Percentiles rank a stretch among this genome's conserved stretches.
phyloP scores from a whole-genome alignment of 2,113 vertebrate genomes.

The Typhlomys cinereus region DNA sequence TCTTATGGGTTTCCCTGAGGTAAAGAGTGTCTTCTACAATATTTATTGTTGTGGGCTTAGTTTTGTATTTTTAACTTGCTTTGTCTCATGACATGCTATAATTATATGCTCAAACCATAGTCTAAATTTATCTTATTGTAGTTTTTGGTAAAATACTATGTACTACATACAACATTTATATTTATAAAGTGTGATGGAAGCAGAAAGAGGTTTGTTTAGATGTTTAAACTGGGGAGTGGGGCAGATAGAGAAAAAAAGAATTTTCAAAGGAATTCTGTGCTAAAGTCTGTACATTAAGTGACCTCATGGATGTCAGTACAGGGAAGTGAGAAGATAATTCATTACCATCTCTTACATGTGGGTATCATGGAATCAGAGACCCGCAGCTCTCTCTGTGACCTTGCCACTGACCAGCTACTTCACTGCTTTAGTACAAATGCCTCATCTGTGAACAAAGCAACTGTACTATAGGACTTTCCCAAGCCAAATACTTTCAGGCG shows the following conservation, averaged over 20 bases:
- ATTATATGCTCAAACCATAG: constrained; percentile 73
- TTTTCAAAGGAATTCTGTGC: constrained; percentile 59
- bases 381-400: not conserved
- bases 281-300: constrained; percentile 43
- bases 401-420: constrained; percentile 39
- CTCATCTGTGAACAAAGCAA: constrained; percentile 51
- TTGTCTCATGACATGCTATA: constrained; percentile 71
- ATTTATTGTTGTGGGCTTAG: constrained; percentile 71
- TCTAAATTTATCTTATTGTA: constrained; percentile 76
- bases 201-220: constrained; percentile 69
- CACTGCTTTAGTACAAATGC: constrained; percentile 20
- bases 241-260: constrained; percentile 19
- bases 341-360: constrained; percentile 55
- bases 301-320: constrained; percentile 5
- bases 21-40: constrained; percentile 63
- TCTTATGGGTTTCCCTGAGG: constrained; percentile 50
- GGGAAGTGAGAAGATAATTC: constrained; percentile 46
- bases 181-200: constrained; percentile 71
- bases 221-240: constrained; percentile 55
- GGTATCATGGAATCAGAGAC: not conserved
- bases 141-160: constrained; percentile 72
- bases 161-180: constrained; percentile 62
- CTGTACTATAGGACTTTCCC: not conserved
- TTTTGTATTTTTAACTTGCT: constrained; percentile 79
- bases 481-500: constrained; percentile 16